Evolutionary conservation across 2,888 invertebrate species (phyloP).

Genomic region (Lycia hirtaria): DNA sequence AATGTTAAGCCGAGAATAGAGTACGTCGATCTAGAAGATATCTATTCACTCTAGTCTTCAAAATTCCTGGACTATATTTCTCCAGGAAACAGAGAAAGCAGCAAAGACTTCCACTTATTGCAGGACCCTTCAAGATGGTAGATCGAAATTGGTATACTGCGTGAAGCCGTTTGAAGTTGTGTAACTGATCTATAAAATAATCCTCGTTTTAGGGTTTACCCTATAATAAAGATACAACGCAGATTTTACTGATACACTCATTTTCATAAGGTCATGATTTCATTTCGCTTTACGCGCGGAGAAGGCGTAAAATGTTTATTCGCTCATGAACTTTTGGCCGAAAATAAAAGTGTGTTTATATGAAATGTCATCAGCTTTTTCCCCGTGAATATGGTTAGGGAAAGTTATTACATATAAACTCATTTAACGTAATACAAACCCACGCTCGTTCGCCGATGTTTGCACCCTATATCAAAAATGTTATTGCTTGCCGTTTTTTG

Average conservation of each 20-base stretch:
- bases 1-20: no score
- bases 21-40: no score
- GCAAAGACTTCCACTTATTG: no score
- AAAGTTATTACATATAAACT: constrained; percentile 19
- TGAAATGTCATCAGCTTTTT: constrained; percentile 30
- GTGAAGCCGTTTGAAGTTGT: not conserved
- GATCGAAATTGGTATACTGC: no score
- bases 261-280: constrained; percentile 33
- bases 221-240: constrained; percentile 23
- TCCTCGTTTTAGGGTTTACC: constrained; percentile 20
- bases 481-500: constrained; percentile 4
- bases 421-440: constrained; percentile 18
- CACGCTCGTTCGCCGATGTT: constrained; percentile 4
- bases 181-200: not conserved
- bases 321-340: constrained; percentile 30
- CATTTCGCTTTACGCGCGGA: constrained; percentile 25
- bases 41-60: no score
- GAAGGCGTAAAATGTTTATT: constrained; percentile 31
- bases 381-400: constrained; percentile 18
- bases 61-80: no score
- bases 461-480: constrained; percentile 6
- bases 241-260: constrained; percentile 26
- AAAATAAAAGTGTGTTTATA: constrained; percentile 30
- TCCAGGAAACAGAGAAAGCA: no score
- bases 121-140: no score